Evolutionary conservation across 1,140 invertebrate genomes (phyloP).

Genomic region (Drosophila burlai): DNA sequence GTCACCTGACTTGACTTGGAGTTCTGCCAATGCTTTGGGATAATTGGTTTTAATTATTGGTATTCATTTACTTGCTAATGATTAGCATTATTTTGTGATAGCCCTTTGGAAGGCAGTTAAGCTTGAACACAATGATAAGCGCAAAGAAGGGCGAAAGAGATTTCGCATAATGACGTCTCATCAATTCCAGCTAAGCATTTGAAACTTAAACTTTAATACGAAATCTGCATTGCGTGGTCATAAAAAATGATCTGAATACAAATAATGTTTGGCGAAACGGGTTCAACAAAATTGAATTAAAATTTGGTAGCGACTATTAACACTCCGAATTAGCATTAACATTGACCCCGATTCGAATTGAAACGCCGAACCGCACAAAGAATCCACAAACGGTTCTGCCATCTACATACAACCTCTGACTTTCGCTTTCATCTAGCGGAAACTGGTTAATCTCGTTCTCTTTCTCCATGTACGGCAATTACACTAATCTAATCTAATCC

Average conservation of each 20-base stretch:
- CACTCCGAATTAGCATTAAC: constrained; percentile 11
- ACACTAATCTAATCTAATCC: constrained; percentile 58
- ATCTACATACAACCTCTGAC: not conserved
- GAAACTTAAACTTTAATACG: not conserved
- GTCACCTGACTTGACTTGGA: constrained; percentile 18
- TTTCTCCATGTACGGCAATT: constrained; percentile 15
- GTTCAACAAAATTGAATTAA: constrained; percentile 16
- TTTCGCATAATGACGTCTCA: too few species aligned
- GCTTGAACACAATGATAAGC: too few species aligned
- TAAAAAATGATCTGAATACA: constrained; percentile 7
- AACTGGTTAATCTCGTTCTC: constrained; percentile 26
- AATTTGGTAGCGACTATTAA: not conserved
- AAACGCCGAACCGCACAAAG: not conserved
- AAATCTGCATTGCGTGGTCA: not conserved
- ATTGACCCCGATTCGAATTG: constrained; percentile 30
- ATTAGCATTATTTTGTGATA: too few species aligned
- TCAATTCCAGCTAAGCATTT: not conserved
- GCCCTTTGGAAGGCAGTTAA: not conserved
- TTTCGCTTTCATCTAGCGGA: constrained; percentile 28
- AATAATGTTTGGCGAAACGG: constrained; percentile 11
- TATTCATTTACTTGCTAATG: not conserved
- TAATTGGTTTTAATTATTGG: not conserved
- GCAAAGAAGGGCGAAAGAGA: too few species aligned
- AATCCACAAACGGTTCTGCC: constrained; percentile 4
- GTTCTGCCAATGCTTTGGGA: not conserved